These are phyloP conservation scores for Cartodere bifasciata DNA, from an alignment of 2,888 invertebrate species.

Conservation along the genomic window DNA sequence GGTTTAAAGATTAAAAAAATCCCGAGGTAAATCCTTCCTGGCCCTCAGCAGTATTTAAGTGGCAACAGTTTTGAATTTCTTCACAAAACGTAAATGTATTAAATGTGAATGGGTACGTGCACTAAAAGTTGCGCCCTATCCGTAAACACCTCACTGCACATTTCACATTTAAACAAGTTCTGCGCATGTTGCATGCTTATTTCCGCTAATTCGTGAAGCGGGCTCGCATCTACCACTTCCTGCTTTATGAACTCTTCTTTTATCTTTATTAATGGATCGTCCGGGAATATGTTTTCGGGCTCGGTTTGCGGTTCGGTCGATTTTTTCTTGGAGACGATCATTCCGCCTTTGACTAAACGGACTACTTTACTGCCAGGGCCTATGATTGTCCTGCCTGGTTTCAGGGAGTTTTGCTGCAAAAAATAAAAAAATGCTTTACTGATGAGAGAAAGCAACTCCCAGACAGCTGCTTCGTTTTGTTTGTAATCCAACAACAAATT, in stretches of 20 bases:
- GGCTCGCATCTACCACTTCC: slow-evolving; percentile 35
- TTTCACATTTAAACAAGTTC: slow-evolving; percentile 60
- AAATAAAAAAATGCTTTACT: neutral
- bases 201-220: slow-evolving; percentile 40
- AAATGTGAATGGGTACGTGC: slow-evolving; percentile 75
- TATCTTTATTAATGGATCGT: too few species aligned
- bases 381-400: slow-evolving; percentile 29
- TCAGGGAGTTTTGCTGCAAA: slow-evolving; percentile 21
- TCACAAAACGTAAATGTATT: slow-evolving; percentile 39
- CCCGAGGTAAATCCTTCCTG: too few species aligned
- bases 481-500: too few species aligned
- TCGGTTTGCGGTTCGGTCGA: slow-evolving; percentile 20
- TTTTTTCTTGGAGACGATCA: slow-evolving; percentile 31
- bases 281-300: slow-evolving; percentile 22
- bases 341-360: slow-evolving; percentile 33
- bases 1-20: too few species aligned
- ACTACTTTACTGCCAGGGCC: slow-evolving; percentile 32
- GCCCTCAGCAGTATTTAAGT: too few species aligned
- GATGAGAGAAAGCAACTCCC: too few species aligned
- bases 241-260: slow-evolving; percentile 22
- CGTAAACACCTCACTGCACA: slow-evolving; percentile 66
- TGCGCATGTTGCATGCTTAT: slow-evolving; percentile 36
- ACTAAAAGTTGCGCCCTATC: slow-evolving; percentile 59
- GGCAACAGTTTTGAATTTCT: slow-evolving; percentile 3
- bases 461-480: too few species aligned